Percentiles rank a stretch among this genome's conserved stretches.
Conservation (phyloP, 1,140 invertebrate genomes). For the Hyles vespertilio region DNA sequence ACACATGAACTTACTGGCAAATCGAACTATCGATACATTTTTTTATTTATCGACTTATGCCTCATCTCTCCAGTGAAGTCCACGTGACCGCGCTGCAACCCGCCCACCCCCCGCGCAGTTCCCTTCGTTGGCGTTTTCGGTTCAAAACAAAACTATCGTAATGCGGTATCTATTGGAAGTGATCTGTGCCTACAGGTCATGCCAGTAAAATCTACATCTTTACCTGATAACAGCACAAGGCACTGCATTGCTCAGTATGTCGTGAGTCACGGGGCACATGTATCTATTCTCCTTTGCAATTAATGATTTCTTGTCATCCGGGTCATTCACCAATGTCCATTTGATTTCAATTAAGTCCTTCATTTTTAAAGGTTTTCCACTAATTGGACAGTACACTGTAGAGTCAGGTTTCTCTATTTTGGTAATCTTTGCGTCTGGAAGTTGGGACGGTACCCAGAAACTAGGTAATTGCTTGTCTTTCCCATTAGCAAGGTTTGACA, state of each 20-base stretch:
- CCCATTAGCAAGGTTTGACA: constrained; percentile 69
- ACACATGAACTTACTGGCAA: too few species aligned
- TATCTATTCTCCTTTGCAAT: constrained; percentile 93
- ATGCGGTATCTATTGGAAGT: too few species aligned
- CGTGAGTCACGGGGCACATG: constrained; percentile 98
- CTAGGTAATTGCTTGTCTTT: constrained; percentile 84
- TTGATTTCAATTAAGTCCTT: constrained; percentile 97
- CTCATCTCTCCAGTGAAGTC: too few species aligned
- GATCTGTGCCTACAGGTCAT: too few species aligned
- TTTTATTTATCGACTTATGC: too few species aligned
- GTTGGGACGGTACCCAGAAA: constrained; percentile 98
- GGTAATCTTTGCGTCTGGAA: constrained; percentile 87
- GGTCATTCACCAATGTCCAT: constrained; percentile 93
- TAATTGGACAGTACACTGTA: constrained; percentile 96
- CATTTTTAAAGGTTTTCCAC: constrained; percentile 88
- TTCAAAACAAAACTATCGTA: too few species aligned
- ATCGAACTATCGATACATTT: too few species aligned
- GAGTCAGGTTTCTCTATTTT: constrained; percentile 91
- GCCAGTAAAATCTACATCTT: neutral
- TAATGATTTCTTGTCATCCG: constrained; percentile 87
- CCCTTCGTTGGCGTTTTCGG: too few species aligned
- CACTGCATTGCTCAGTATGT: constrained; percentile 95
- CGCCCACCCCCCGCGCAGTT: too few species aligned
- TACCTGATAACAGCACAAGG: constrained; percentile 92
- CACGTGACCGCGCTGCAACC: too few species aligned